Conservation (phyloP, 2,888 invertebrate species). For the Yponomeuta sedellus region DNA sequence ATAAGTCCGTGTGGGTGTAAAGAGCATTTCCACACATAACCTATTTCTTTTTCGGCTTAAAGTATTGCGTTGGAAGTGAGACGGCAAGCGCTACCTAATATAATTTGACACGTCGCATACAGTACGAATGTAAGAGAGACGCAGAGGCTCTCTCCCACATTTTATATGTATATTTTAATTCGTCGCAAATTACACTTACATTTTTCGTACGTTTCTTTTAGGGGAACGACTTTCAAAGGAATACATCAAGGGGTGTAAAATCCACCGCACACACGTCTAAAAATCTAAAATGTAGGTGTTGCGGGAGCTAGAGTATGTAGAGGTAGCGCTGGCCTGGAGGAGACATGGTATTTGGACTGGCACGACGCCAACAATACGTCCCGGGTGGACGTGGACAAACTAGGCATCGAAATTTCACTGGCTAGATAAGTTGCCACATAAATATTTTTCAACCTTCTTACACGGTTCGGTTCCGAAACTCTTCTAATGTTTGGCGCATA, state of each 20-base stretch:
- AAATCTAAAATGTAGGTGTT: conserved; percentile 61
- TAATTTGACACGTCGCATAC: not conserved
- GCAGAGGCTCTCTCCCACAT: not conserved
- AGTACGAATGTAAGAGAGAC: conserved; percentile 1
- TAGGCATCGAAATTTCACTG: conserved; percentile 58
- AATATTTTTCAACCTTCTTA: conserved; percentile 27
- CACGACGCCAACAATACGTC: conserved; percentile 55
- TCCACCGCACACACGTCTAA: conserved; percentile 19
- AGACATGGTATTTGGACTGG: conserved; percentile 57
- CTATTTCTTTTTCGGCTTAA: not conserved
- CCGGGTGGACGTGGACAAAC: conserved; percentile 47
- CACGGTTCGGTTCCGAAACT: not conserved
- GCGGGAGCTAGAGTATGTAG: conserved; percentile 29
- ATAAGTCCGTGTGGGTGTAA: not conserved
- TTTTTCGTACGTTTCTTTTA: conserved; percentile 5
- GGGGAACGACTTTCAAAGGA: conserved; percentile 9
- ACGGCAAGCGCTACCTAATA: not conserved
- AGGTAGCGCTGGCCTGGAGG: conserved; percentile 32
- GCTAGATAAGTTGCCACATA: conserved; percentile 44
- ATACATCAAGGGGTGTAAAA: conserved; percentile 12
- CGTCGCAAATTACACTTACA: conserved; percentile 1
- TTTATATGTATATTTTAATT: conserved; percentile 4
- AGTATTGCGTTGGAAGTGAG: not conserved
- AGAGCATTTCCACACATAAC: not conserved
- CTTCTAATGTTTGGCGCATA: not conserved